phyloP scores from a whole-genome alignment of 2,797 vertebrate genomes.

The Loris lydekkerianus region DNA sequence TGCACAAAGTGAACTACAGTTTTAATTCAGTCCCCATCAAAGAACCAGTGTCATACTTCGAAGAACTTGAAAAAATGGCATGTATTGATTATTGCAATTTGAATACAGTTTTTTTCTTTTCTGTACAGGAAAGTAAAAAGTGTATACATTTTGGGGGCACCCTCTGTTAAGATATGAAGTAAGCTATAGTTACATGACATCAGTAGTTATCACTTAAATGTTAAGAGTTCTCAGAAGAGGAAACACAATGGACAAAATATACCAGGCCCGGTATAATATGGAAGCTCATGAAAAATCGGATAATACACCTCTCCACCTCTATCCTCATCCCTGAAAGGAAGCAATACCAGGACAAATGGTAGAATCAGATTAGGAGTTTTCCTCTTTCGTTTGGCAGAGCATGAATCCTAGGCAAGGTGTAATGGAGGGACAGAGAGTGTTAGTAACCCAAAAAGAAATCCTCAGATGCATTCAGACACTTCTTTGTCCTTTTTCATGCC shows the following conservation, averaged over 20 bases:
- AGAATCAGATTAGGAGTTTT: neutral
- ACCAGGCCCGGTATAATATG: neutral
- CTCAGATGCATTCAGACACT: neutral
- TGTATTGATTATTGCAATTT: no score
- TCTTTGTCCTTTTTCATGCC: neutral
- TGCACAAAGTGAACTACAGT: no score
- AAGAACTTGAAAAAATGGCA: no score
- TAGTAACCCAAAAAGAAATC: neutral
- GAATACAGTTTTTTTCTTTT: no score
- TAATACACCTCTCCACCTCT: neutral
- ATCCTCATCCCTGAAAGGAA: neutral
- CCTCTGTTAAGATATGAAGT: neutral
- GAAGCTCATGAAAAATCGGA: neutral
- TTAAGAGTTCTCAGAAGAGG: conserved; percentile 6
- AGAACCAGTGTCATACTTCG: no score
- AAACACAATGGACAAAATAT: neutral
- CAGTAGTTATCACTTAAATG: neutral
- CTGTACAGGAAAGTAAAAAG: no score
- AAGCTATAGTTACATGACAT: neutral
- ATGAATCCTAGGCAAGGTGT: neutral
- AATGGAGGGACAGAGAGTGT: neutral
- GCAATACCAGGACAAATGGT: neutral
- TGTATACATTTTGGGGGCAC: neutral
- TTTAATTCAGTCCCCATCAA: no score
- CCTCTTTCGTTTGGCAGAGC: neutral